phyloP scores from a whole-genome alignment of 2,113 vertebrate genomes.

The Thalassoma bifasciatum region DNA sequence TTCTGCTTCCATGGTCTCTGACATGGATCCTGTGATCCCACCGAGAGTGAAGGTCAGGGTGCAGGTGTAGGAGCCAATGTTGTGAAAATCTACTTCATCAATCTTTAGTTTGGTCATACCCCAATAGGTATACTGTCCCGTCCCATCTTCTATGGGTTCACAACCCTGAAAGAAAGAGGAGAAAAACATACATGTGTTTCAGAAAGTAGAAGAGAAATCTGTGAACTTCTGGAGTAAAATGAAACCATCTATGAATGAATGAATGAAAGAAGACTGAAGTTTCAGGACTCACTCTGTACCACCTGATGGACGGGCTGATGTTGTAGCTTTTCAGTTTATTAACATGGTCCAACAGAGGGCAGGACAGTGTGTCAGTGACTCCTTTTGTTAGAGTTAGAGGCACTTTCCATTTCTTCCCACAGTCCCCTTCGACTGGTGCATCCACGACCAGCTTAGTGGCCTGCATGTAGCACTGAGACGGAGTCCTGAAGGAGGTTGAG shows the following conservation, averaged over 20 bases:
- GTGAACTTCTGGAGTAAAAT: no score
- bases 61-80: slow-evolving; percentile 87
- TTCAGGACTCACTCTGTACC: slow-evolving; percentile 87
- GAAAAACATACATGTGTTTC: no score
- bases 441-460: slow-evolving; percentile 65
- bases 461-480: slow-evolving; percentile 65
- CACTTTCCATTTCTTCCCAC: slow-evolving; percentile 26
- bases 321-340: slow-evolving; percentile 71
- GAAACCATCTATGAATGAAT: no score
- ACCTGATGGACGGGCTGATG: slow-evolving; percentile 79
- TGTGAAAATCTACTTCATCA: slow-evolving; percentile 6
- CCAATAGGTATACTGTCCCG: slow-evolving; percentile 54
- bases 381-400: not conserved
- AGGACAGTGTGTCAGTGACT: slow-evolving; percentile 77
- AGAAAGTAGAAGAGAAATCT: not conserved
- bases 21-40: slow-evolving; percentile 77
- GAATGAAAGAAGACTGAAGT: slow-evolving; percentile 4
- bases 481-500: slow-evolving; percentile 62
- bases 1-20: slow-evolving; percentile 79
- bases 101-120: slow-evolving; percentile 64
- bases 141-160: slow-evolving; percentile 50
- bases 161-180: slow-evolving; percentile 52
- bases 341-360: slow-evolving; percentile 82
- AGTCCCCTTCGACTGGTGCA: slow-evolving; percentile 5
- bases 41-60: slow-evolving; percentile 75